A percentile compares a stretch with the other conserved stretches of the same genome.
These are phyloP conservation scores for Hydrocynus forskahlii DNA, from an alignment of 2,797 vertebrate genomes.

Conservation along the genomic window DNA sequence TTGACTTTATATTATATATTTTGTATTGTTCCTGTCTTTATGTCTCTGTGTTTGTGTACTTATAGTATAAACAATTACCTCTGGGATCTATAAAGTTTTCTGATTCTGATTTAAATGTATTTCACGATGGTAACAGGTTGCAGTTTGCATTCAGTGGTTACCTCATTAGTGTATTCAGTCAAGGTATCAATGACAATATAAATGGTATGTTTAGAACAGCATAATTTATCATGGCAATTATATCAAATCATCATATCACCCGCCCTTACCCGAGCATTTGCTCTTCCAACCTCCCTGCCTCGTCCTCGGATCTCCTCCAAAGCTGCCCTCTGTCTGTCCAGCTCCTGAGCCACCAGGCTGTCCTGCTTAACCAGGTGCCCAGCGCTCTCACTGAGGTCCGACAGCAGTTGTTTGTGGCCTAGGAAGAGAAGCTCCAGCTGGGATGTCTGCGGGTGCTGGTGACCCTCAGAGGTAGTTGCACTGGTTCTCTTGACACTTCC, in stretches of 20 bases:
- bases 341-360: conserved; percentile 42
- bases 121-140: too few relatives aligned
- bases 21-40: too few relatives aligned
- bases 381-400: conserved; percentile 50
- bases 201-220: too few relatives aligned
- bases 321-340: conserved; percentile 37
- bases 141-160: too few relatives aligned
- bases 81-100: too few relatives aligned
- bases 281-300: conserved; percentile 41
- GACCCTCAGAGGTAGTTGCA: conserved; percentile 15
- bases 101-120: too few relatives aligned
- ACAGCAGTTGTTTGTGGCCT: conserved; percentile 63
- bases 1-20: too few relatives aligned
- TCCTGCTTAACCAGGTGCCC: conserved; percentile 50
- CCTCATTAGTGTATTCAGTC: too few relatives aligned
- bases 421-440: conserved; percentile 61
- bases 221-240: background rate
- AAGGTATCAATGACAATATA: too few relatives aligned
- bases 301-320: conserved; percentile 55
- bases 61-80: too few relatives aligned
- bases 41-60: too few relatives aligned
- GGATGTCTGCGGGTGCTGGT: conserved; percentile 40
- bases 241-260: background rate
- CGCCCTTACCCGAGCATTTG: conserved; percentile 60
- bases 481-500: background rate